Conservation (phyloP, 2,888 invertebrate species). For the Habroteleia sp. region DNA sequence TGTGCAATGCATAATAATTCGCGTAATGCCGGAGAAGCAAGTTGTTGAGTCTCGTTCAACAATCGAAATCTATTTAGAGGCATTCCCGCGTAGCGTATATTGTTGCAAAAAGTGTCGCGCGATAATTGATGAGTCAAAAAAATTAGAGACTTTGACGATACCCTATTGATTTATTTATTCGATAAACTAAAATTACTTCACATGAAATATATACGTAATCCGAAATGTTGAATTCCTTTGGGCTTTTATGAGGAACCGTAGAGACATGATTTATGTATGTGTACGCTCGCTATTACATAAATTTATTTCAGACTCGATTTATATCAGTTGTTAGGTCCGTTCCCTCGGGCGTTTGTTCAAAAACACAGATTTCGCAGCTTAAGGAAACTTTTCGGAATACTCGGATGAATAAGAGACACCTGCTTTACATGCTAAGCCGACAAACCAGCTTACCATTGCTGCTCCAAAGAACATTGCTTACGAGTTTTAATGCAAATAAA, state of each 20-base stretch:
- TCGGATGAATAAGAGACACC: constrained; percentile 59
- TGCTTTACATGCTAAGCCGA: constrained; percentile 57
- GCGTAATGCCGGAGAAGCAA: constrained; percentile 30
- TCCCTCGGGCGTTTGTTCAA: constrained; percentile 59
- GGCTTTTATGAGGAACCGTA: constrained; percentile 52
- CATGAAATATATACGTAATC: constrained; percentile 50
- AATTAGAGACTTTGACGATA: constrained; percentile 1
- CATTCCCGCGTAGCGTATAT: neutral
- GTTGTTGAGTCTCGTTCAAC: constrained; percentile 21
- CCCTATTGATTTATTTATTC: constrained; percentile 43
- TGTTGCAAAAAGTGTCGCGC: constrained; percentile 24
- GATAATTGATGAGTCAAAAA: constrained; percentile 44
- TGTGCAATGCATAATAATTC: constrained; percentile 22
- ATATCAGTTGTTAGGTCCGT: constrained; percentile 63
- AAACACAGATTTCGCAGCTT: constrained; percentile 64
- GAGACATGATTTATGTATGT: constrained; percentile 66
- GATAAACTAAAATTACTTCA: constrained; percentile 46
- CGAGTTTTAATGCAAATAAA: constrained; percentile 53
- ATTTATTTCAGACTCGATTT: constrained; percentile 68
- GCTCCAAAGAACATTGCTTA: constrained; percentile 40
- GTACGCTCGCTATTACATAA: constrained; percentile 66
- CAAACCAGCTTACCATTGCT: constrained; percentile 53
- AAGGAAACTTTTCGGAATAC: constrained; percentile 62
- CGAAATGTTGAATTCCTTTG: constrained; percentile 48
- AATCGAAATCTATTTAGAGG: constrained; percentile 31